Evolutionary conservation across 2,113 vertebrate genomes (phyloP).

Genomic region (Accipiter cooperii): DNA sequence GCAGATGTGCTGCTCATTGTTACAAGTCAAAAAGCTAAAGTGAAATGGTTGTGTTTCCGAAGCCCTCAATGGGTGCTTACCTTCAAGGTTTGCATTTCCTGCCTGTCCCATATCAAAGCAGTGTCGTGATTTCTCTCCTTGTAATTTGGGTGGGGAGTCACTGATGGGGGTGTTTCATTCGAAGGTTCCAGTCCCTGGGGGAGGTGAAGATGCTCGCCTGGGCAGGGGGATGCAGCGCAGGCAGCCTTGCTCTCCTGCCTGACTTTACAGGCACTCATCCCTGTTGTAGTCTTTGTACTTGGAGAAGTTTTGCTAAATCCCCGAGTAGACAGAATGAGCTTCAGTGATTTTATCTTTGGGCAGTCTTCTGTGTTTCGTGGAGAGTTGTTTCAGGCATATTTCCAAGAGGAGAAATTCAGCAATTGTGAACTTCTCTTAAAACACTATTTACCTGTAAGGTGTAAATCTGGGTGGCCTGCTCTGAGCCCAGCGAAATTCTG

Average conservation of each 20-base stretch:
- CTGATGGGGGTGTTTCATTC: background rate
- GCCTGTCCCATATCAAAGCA: background rate
- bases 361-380: background rate
- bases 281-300: background rate
- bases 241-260: background rate
- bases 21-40: background rate
- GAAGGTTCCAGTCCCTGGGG: background rate
- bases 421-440: background rate
- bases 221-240: background rate
- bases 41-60: background rate
- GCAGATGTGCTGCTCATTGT: background rate
- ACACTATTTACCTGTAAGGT: background rate
- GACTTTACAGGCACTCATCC: background rate
- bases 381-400: background rate
- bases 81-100: background rate
- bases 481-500: background rate
- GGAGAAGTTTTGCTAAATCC: background rate
- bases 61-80: background rate
- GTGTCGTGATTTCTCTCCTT: background rate
- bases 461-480: background rate
- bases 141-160: background rate
- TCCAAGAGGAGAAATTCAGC: background rate
- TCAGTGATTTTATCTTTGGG: background rate
- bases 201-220: background rate
- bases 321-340: background rate